A percentile compares a stretch with the other conserved stretches of the same genome.
Conservation (phyloP, 1,140 invertebrate genomes). For the Tetramorium simillimum region DNA sequence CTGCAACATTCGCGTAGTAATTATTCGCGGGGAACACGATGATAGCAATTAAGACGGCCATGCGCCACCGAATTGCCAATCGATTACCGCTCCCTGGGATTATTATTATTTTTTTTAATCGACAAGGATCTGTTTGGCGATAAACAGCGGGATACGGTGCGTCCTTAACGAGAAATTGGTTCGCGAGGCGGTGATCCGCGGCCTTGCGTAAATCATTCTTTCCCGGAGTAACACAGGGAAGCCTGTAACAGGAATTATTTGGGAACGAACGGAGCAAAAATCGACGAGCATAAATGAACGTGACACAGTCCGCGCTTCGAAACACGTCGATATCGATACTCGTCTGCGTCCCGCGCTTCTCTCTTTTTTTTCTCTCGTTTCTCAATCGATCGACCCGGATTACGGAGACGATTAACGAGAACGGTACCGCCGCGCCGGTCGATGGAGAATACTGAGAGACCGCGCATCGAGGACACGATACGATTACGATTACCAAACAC, state of each 20-base stretch:
- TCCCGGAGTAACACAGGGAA: not conserved
- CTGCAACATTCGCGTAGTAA: slow-evolving; percentile 6
- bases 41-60: slow-evolving; percentile 38
- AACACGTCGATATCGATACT: not conserved
- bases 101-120: not conserved
- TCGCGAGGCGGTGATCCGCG: not conserved
- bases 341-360: not conserved
- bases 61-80: slow-evolving; percentile 11
- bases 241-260: not conserved
- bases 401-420: not conserved
- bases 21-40: not conserved
- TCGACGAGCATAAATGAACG: not conserved
- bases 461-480: slow-evolving; percentile 42
- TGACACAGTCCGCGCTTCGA: not conserved
- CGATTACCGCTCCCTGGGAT: not conserved
- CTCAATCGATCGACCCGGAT: slow-evolving; percentile 16
- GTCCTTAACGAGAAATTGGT: slow-evolving; percentile 36
- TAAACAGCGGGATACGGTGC: not conserved
- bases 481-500: slow-evolving; percentile 17
- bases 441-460: not conserved
- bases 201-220: not conserved
- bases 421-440: not conserved
- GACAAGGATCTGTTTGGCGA: not conserved
- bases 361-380: not conserved
- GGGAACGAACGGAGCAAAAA: not conserved